Conservation (phyloP, 2,888 invertebrate genomes). For the Phortica okadai region DNA sequence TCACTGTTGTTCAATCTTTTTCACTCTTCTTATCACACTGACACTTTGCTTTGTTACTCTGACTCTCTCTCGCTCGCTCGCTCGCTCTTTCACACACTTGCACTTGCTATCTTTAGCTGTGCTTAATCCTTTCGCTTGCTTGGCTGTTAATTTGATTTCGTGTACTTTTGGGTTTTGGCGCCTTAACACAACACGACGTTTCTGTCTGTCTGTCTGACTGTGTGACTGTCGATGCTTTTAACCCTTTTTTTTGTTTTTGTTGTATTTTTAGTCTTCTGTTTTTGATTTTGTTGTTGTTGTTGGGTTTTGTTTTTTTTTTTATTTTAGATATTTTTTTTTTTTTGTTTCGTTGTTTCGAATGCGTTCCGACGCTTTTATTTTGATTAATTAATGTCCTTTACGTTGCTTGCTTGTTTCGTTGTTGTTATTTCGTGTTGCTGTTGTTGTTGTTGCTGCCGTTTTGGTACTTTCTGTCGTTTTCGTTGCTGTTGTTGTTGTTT, state of each 20-base stretch:
- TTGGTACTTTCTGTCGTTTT: constrained; percentile 38
- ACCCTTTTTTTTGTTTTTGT: constrained; percentile 8
- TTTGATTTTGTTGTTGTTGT: not conserved
- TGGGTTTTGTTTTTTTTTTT: constrained; percentile 20
- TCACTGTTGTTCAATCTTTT: not conserved
- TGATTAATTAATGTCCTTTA: constrained; percentile 68
- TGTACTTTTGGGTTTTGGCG: constrained; percentile 36
- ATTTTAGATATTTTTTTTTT: not conserved
- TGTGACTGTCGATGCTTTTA: constrained; percentile 16
- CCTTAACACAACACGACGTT: constrained; percentile 19
- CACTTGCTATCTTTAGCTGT: constrained; percentile 34
- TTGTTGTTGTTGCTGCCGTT: constrained; percentile 35
- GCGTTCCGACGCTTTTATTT: constrained; percentile 48
- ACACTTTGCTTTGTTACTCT: constrained; percentile 28
- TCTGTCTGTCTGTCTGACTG: not conserved
- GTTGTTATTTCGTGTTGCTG: constrained; percentile 32
- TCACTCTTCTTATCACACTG: not conserved
- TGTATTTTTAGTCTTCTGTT: not conserved
- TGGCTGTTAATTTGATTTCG: constrained; percentile 54
- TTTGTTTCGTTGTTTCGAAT: not conserved
- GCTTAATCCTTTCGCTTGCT: constrained; percentile 50
- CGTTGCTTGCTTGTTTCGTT: constrained; percentile 45
- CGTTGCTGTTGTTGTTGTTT: constrained; percentile 37
- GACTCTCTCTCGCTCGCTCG: constrained; percentile 31
- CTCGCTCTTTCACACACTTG: not conserved